These are phyloP conservation scores for Rissa tridactyla DNA, from an alignment of 2,113 vertebrate species.

Conservation along the genomic window DNA sequence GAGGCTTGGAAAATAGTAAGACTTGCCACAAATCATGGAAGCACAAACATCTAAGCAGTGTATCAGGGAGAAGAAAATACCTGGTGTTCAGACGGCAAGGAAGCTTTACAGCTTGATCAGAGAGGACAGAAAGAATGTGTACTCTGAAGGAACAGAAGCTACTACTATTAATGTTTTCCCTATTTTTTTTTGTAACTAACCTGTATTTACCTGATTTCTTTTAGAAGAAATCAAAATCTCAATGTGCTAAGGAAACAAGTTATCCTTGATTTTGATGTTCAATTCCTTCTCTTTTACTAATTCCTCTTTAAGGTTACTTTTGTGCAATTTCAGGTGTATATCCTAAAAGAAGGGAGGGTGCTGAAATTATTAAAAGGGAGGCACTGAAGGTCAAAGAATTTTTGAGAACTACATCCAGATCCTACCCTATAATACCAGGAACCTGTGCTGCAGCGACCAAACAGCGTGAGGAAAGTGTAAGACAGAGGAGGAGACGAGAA, in stretches of 20 bases:
- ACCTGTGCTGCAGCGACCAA: not conserved
- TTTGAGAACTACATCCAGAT: not conserved
- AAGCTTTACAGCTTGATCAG: not conserved
- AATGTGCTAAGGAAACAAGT: not conserved
- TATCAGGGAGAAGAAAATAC: not conserved
- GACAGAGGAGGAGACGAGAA: not conserved
- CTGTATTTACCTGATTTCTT: not conserved
- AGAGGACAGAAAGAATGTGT: not conserved
- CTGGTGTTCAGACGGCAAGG: not conserved
- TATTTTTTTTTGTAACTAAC: not conserved
- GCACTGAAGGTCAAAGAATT: not conserved
- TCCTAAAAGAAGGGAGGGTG: not conserved
- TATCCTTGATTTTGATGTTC: not conserved
- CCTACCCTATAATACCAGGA: not conserved
- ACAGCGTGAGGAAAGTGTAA: not conserved
- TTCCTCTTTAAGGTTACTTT: not conserved
- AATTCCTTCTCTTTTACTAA: not conserved
- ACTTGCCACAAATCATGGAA: not conserved
- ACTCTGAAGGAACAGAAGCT: not conserved
- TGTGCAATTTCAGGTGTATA: not conserved
- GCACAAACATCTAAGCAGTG: not conserved
- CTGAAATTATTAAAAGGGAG: not conserved
- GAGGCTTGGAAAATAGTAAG: not conserved
- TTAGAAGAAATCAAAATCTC: not conserved
- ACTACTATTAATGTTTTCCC: not conserved